Percentiles rank a stretch among this genome's conserved stretches.
Conservation (phyloP, 2,113 vertebrate genomes). For the Pluvialis apricaria region DNA sequence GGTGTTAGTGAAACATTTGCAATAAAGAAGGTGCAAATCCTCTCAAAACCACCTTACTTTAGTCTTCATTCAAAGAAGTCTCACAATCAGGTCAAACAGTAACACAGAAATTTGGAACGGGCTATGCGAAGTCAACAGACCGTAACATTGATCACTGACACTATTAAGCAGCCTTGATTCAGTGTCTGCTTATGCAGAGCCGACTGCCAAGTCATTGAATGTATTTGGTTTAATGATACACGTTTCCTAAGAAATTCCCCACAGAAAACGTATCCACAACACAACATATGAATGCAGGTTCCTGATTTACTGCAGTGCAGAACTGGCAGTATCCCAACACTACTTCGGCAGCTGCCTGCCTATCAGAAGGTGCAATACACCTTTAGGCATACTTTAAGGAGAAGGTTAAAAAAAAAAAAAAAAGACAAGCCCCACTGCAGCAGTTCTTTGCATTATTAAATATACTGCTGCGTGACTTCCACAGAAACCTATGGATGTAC, state of each 20-base stretch:
- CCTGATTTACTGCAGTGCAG: conserved; percentile 64
- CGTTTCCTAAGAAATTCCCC: not conserved
- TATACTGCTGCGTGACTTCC: not conserved
- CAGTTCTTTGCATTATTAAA: conserved; percentile 38
- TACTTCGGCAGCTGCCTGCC: not conserved
- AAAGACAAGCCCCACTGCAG: not conserved
- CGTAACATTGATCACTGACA: not conserved
- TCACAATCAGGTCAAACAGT: conserved; percentile 3
- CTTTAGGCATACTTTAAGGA: not conserved
- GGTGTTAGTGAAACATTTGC: not conserved
- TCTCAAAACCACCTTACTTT: not conserved
- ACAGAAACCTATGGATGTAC: not conserved
- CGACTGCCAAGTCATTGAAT: not conserved
- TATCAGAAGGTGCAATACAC: conserved; percentile 24
- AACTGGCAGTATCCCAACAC: conserved; percentile 42
- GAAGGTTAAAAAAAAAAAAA: too few species aligned
- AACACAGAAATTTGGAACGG: not conserved
- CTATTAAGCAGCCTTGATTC: not conserved
- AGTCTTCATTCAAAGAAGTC: not conserved
- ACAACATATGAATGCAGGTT: not conserved
- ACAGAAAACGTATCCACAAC: not conserved
- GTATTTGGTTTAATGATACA: not conserved
- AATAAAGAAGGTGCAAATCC: not conserved
- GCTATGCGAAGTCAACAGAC: not conserved
- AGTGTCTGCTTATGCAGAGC: not conserved